These are phyloP conservation scores for Syngnathus acus DNA, from an alignment of 2,797 vertebrate species.

Conservation along the genomic window DNA sequence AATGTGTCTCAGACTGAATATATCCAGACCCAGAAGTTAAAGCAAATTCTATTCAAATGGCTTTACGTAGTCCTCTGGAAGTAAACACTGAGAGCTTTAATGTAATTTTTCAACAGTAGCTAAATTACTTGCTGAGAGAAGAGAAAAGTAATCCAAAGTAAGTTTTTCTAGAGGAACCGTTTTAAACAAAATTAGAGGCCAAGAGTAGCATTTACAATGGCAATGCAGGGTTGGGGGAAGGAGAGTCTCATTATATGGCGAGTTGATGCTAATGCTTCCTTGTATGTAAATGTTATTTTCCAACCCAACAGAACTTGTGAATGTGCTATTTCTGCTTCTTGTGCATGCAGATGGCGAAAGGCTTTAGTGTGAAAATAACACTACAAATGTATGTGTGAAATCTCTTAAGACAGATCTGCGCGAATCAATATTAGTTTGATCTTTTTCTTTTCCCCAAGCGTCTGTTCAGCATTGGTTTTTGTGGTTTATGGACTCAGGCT, in stretches of 20 bases:
- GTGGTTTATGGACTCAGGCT: conserved; percentile 1
- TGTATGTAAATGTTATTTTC: neutral
- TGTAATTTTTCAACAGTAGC: neutral
- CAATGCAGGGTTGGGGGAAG: neutral
- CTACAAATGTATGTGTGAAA: neutral
- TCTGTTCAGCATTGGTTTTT: neutral
- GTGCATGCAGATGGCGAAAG: neutral
- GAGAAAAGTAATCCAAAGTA: no score
- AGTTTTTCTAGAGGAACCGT: no score
- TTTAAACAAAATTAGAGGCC: no score
- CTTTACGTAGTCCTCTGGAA: no score
- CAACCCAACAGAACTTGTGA: neutral
- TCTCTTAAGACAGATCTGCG: neutral
- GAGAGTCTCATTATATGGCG: neutral
- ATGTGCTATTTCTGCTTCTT: neutral
- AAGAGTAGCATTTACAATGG: neutral
- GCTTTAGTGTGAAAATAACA: neutral
- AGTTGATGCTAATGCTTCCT: neutral
- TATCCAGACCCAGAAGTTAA: no score
- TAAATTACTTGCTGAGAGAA: neutral
- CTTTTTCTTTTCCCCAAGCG: neutral
- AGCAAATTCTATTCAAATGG: no score
- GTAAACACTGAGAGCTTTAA: neutral
- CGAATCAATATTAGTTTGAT: no score
- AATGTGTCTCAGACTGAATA: no score